Base-by-base conservation (phyloP, 1,140 invertebrate genomes). In the Drosophila busckii region DNA sequence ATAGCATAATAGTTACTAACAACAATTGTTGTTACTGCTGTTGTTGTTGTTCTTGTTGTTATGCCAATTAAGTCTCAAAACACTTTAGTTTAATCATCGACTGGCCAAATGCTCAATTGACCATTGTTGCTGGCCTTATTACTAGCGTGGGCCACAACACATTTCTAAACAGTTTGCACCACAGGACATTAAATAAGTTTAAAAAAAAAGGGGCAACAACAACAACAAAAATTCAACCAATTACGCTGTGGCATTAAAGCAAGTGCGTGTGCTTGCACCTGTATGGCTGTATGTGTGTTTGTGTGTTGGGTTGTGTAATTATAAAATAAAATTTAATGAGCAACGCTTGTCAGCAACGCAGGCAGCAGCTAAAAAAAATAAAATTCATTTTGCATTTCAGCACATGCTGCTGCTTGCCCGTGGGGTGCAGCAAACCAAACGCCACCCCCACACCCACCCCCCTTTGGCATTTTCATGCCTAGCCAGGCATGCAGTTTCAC, bases 281-380 rank as follows among this genome's bases (percentile, higher is more conserved):
- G 23, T 45, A 48, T 3, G 29, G 16, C 48, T 54, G 34, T 32
- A 16, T 22, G 65, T 62, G 53, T 40, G 50, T 52, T 48, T 68
- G 73, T 59, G 54, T 64, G 63, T 49, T 71, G 67, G 73, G 71
- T 73, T 78, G 73, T 82, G 75, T 82, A 82, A 82, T 82, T 82
- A 82, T 82, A 82, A 82, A 82, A 82, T 82, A 82, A 82, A 82
- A 82, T 82, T 82, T 82, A 82, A 82, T 82, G 75, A 82, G 75
- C 75, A 82, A 56, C 62, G 75, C 75, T 69, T 69, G 70, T 73
- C 73, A 71, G 66, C 67, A 31, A 20, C 40, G 41, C 15, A 29
- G 10, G 31, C 17, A 37, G 26, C 29, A 37, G 26, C 3, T 19
- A 23, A 31, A 45, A 32, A 38, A 44, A 37, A 63, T 60, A 64